Conservation (phyloP, 53 echinoderm and acorn worm species). For the Henricia sp. region DNA sequence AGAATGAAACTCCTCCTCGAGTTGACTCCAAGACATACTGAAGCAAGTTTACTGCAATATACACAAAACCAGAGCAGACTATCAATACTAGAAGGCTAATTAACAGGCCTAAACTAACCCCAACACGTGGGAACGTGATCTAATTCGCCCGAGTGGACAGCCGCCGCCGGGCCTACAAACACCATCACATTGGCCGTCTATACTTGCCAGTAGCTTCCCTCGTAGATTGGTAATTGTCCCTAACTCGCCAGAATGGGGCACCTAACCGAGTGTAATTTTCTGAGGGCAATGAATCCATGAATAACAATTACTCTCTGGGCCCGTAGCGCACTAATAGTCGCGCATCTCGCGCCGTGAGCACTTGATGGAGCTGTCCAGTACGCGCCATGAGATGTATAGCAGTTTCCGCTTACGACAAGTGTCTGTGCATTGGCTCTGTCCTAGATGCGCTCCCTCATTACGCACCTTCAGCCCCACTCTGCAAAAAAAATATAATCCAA, state of each 20-base stretch:
- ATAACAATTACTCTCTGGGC: constrained; percentile 33
- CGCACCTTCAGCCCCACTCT: constrained; percentile 8
- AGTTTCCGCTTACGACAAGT: constrained; percentile 40
- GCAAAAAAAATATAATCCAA: constrained; percentile 28
- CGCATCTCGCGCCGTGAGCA: constrained; percentile 17
- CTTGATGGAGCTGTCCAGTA: constrained; percentile 36
- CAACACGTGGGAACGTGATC: constrained; percentile 4
- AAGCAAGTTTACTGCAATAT: constrained; percentile 22
- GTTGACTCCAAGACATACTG: constrained; percentile 84
- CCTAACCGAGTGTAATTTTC: constrained; percentile 56
- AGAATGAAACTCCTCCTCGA: constrained; percentile 72
- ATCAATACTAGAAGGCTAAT: background rate
- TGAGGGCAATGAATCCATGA: constrained; percentile 61
- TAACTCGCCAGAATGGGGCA: constrained; percentile 40
- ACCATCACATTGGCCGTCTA: background rate
- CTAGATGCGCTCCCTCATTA: constrained; percentile 34
- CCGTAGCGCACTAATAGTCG: constrained; percentile 38
- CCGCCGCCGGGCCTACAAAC: background rate
- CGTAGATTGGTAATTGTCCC: constrained; percentile 52
- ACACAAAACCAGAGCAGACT: constrained; percentile 1
- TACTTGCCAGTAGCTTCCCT: background rate
- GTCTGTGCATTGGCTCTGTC: background rate
- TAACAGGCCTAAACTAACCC: constrained; percentile 16
- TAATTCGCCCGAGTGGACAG: constrained; percentile 36
- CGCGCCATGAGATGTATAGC: background rate